phyloP scores from a whole-genome alignment of 2,113 vertebrate species.

The Helogale parvula region DNA sequence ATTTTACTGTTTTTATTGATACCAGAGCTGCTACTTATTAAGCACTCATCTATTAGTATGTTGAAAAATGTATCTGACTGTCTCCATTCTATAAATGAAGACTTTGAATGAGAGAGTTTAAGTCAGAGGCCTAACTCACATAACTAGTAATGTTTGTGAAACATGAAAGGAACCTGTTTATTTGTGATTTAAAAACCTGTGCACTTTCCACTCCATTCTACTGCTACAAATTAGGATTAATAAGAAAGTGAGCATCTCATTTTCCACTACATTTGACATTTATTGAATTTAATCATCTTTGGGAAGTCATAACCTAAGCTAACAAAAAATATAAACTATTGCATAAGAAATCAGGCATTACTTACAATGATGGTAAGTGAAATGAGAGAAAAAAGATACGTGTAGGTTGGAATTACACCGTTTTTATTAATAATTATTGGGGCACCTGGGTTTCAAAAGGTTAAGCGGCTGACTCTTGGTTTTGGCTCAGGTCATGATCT shows the following conservation, averaged over 20 bases:
- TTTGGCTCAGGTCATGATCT: too few relatives aligned
- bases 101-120: background rate
- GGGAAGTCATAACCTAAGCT: background rate
- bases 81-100: background rate
- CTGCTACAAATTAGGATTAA: background rate
- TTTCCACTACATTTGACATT: constrained; percentile 26
- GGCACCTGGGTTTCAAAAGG: too few relatives aligned
- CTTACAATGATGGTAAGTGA: background rate
- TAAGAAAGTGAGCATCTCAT: background rate
- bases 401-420: background rate
- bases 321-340: background rate
- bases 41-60: background rate
- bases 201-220: background rate
- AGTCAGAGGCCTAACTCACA: background rate
- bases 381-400: background rate
- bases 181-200: background rate
- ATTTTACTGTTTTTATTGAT: background rate
- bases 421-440: background rate
- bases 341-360: background rate
- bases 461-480: too few relatives aligned
- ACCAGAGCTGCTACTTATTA: background rate
- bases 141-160: background rate
- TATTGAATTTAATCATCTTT: background rate
- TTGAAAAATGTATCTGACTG: background rate
- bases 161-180: background rate